Percentiles rank a stretch among this genome's conserved stretches.
Evolutionary conservation across 30 jellyfish, hydroid and myxozoan genomes (phyloP).

Genomic region (Aurelia coerulea): DNA sequence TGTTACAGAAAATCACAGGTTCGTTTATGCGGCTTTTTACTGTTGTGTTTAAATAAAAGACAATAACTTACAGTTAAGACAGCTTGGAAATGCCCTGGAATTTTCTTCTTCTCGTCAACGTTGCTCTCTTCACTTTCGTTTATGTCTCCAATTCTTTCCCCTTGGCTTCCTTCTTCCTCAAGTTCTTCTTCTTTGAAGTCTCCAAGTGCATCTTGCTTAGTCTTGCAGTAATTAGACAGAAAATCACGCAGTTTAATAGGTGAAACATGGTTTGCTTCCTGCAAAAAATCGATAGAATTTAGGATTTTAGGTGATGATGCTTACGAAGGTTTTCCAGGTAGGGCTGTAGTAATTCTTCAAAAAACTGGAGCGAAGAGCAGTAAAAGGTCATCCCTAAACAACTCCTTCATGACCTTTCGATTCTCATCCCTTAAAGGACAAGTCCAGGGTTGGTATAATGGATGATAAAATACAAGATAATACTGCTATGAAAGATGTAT

Average conservation of each 20-base stretch:
- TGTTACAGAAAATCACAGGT: not conserved
- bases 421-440: too few relatives aligned
- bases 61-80: conserved; percentile 58
- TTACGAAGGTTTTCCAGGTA: too few relatives aligned
- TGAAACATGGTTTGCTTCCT: not conserved
- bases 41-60: too few relatives aligned
- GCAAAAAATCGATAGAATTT: not conserved
- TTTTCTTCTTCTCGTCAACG: conserved; percentile 29
- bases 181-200: conserved; percentile 4
- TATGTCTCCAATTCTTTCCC: not conserved
- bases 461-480: too few relatives aligned
- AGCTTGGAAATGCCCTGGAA: conserved; percentile 75
- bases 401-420: too few relatives aligned
- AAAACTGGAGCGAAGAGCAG: too few relatives aligned
- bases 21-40: too few relatives aligned
- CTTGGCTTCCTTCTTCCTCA: not conserved
- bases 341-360: too few relatives aligned
- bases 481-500: too few relatives aligned
- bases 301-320: not conserved
- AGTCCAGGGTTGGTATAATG: too few relatives aligned
- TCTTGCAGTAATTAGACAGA: conserved; percentile 33
- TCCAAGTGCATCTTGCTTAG: conserved; percentile 62
- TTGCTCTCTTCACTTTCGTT: conserved; percentile 15
- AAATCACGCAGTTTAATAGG: conserved; percentile 21
- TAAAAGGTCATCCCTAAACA: too few relatives aligned